phyloP scores from a whole-genome alignment of 1,140 invertebrate species.

The Trichonephila clavipes region DNA sequence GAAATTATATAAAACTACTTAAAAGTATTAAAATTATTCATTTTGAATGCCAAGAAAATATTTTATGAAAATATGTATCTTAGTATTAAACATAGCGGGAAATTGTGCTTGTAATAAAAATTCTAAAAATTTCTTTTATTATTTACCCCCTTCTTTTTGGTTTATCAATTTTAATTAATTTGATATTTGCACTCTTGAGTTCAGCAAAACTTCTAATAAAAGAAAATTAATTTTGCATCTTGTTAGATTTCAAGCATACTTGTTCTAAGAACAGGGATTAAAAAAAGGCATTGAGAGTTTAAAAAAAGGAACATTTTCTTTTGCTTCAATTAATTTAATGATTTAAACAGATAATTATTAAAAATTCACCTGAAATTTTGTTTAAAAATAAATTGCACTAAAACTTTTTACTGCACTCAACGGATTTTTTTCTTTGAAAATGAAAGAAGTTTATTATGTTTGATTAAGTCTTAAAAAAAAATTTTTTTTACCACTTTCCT shows the following conservation, averaged over 20 bases:
- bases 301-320: background rate
- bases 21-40: too few relatives aligned
- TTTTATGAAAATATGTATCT: background rate
- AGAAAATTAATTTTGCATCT: slow-evolving; percentile 4
- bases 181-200: slow-evolving; percentile 5
- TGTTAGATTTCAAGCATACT: background rate
- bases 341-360: background rate
- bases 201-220: slow-evolving; percentile 9
- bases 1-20: too few relatives aligned
- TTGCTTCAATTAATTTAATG: slow-evolving; percentile 4
- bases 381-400: background rate
- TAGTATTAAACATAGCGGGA: background rate
- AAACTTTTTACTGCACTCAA: too few relatives aligned
- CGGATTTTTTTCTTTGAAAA: too few relatives aligned
- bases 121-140: background rate
- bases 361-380: background rate
- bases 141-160: background rate
- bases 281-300: background rate
- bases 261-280: background rate
- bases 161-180: slow-evolving; percentile 33
- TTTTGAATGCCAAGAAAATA: background rate
- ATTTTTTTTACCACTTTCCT: too few relatives aligned
- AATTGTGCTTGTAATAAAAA: background rate
- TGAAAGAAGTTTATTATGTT: too few relatives aligned
- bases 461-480: too few relatives aligned